Conservation (phyloP, 2,888 invertebrate species). For the Caenorhabditis virilis region DNA sequence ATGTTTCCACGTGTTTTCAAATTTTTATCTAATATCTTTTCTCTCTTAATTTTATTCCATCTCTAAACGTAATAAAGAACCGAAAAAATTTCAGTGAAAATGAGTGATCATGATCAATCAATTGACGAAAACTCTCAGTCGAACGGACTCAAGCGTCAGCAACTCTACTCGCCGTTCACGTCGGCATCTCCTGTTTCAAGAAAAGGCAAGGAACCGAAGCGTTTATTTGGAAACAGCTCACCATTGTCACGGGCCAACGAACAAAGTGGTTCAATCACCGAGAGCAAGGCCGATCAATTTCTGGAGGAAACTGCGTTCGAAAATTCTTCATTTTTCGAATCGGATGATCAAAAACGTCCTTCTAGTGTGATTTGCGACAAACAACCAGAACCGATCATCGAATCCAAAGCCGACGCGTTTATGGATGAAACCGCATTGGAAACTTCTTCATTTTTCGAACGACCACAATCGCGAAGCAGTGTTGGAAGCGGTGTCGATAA, state of each 20-base stretch:
- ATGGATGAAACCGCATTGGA: background rate
- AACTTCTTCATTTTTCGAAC: background rate
- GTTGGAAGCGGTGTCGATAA: too few relatives aligned
- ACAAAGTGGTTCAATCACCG: background rate
- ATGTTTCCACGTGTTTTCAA: too few relatives aligned
- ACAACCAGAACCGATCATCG: too few relatives aligned
- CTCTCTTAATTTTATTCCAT: too few relatives aligned
- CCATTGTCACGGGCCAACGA: conserved; percentile 1
- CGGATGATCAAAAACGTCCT: background rate
- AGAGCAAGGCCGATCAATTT: conserved; percentile 1
- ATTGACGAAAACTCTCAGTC: too few relatives aligned
- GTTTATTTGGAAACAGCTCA: conserved; percentile 4
- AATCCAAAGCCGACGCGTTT: conserved; percentile 6
- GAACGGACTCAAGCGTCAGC: conserved; percentile 16
- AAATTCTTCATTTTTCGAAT: background rate
- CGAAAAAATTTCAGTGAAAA: too few relatives aligned
- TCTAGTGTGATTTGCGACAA: too few relatives aligned
- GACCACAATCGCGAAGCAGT: conserved; percentile 1
- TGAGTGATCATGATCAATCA: too few relatives aligned
- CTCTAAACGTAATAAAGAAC: too few relatives aligned
- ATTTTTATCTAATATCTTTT: too few relatives aligned
- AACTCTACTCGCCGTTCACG: conserved; percentile 14
- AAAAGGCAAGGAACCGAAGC: conserved; percentile 24
- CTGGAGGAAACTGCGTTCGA: background rate
- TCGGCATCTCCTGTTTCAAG: conserved; percentile 26